phyloP scores from a whole-genome alignment of 2,888 invertebrate species.

The Synergus itoensis region DNA sequence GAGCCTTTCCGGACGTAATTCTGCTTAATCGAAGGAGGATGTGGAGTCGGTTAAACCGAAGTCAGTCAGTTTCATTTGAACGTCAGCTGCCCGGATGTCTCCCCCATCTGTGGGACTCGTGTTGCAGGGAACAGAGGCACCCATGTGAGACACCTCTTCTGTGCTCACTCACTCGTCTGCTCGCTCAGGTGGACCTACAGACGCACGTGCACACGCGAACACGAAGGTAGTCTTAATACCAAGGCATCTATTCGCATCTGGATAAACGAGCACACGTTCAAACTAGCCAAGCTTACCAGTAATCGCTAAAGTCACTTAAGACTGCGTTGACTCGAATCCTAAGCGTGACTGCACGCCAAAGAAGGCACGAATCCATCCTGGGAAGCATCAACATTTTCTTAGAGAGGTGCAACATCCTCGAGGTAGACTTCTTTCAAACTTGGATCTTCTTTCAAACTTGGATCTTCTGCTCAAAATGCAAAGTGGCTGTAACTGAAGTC shows the following conservation, averaged over 20 bases:
- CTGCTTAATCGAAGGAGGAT: constrained; percentile 77
- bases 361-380: neutral
- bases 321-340: constrained; percentile 43
- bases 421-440: too few relatives aligned
- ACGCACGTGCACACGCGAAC: constrained; percentile 61
- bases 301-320: constrained; percentile 52
- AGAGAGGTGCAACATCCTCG: neutral
- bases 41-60: constrained; percentile 78
- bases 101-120: constrained; percentile 76
- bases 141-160: constrained; percentile 77
- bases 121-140: constrained; percentile 76
- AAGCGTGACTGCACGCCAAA: constrained; percentile 15
- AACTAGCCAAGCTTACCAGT: constrained; percentile 48
- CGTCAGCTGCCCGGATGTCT: constrained; percentile 78
- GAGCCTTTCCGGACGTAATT: constrained; percentile 73
- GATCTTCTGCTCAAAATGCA: too few relatives aligned
- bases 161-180: constrained; percentile 64
- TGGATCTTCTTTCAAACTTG: too few relatives aligned
- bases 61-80: constrained; percentile 76
- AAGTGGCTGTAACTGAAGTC: too few relatives aligned
- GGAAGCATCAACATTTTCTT: neutral
- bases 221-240: constrained; percentile 50
- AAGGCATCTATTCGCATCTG: constrained; percentile 54
- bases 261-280: constrained; percentile 55
- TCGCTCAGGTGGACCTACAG: constrained; percentile 72